phyloP scores from a whole-genome alignment of 2,888 invertebrate genomes.

The Melinaea marsaeus region DNA sequence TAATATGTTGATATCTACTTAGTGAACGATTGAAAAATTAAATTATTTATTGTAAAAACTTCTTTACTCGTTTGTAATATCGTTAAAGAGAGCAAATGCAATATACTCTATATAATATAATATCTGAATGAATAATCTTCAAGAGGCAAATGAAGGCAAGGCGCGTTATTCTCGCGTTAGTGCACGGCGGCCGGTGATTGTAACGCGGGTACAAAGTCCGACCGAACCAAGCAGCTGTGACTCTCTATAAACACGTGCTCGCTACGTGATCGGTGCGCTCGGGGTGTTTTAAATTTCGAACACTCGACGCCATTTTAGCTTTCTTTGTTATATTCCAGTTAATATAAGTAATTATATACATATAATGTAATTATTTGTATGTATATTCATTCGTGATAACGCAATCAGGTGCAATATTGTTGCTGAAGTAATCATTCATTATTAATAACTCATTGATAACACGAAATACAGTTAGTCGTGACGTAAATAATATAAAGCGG shows the following conservation, averaged over 20 bases:
- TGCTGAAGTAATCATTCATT: too few relatives aligned
- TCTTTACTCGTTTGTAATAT: background rate
- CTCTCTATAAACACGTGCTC: constrained; percentile 56
- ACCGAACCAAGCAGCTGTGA: constrained; percentile 60
- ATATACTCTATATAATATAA: background rate
- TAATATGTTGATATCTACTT: background rate
- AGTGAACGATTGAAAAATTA: background rate
- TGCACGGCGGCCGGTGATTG: constrained; percentile 62
- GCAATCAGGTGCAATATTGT: too few relatives aligned
- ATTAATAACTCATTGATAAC: background rate
- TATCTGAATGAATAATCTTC: constrained; percentile 33
- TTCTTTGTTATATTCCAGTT: constrained; percentile 2
- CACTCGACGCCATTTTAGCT: constrained; percentile 18
- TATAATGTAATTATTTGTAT: too few relatives aligned
- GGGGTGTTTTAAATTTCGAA: constrained; percentile 33
- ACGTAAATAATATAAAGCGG: background rate
- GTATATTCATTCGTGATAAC: too few relatives aligned
- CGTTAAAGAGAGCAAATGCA: background rate
- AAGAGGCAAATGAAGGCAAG: constrained; percentile 41
- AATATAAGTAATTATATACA: too few relatives aligned
- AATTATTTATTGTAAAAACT: background rate
- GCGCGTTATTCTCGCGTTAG: constrained; percentile 47
- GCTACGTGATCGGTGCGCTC: constrained; percentile 52
- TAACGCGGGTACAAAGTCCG: constrained; percentile 70
- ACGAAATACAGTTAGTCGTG: background rate